These are phyloP conservation scores for Gambusia yucatana DNA, from an alignment of 2,797 vertebrate species.

Conservation along the genomic window DNA sequence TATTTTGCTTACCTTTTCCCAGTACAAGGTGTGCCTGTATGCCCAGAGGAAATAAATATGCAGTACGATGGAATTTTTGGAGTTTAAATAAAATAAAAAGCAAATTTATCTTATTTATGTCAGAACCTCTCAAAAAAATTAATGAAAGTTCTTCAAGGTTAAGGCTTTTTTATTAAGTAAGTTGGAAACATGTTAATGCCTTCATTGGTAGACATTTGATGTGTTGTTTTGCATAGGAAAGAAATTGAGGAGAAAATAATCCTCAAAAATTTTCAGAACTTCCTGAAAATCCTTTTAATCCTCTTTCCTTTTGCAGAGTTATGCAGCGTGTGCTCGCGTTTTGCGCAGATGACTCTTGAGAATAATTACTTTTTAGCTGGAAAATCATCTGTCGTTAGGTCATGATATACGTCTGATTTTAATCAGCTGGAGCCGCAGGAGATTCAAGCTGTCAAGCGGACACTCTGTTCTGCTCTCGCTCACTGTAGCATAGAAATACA, in stretches of 20 bases:
- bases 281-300: neutral
- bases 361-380: neutral
- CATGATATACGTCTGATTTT: neutral
- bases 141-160: neutral
- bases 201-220: neutral
- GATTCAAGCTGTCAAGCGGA: neutral
- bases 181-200: neutral
- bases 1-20: slow-evolving; percentile 18
- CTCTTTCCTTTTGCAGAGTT: neutral
- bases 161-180: neutral
- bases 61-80: neutral
- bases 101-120: neutral
- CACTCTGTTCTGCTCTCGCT: neutral
- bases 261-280: neutral
- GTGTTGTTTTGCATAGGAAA: neutral
- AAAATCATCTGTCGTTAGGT: neutral
- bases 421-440: neutral
- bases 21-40: slow-evolving; percentile 3
- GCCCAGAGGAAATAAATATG: neutral
- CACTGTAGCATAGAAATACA: neutral
- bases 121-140: neutral
- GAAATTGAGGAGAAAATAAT: neutral
- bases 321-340: neutral
- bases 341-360: neutral
- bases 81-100: neutral